Base-by-base conservation (phyloP, 2,888 invertebrate genomes). In the Heteromyza rotundicornis region DNA sequence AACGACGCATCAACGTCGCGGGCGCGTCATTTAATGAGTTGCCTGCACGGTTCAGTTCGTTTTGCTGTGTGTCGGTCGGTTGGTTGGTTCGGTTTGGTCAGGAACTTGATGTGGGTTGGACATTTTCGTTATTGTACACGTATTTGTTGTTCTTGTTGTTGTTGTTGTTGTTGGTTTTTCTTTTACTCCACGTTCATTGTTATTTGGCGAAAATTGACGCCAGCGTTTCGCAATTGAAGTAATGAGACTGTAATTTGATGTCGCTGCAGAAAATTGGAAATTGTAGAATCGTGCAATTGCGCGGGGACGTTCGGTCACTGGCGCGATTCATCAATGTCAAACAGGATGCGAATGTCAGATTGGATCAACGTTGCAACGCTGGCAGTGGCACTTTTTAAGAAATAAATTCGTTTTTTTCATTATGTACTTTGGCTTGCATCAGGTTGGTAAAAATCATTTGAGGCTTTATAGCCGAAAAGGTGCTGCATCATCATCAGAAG, bases 231-330 rank as follows among this genome's bases (percentile, higher is more conserved):
- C 76, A 75, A 76, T 77, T 66, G 66, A 62, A 62, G 64, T 67
- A 78, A 78, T 78, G 78, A 78, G 78, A 77, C 77, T 73, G 77
- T 78, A 77, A 78, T 77, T 77, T 75, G 73, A 75, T 74, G 75
- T 70, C 73, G 72, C 65, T 71, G 74, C 73, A 73, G 66, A 74
- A 72, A 71, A 74, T 67, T 59, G 65, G 64, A 27, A 27, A n/a
- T n/a, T n/a, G n/a, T n/a, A n/a, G n/a, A n/a, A n/a, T n/a, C n/a
- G n/a, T n/a, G n/a, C n/a, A 27, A 27, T 27, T 27, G 27, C 27
- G n/a, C n/a, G n/a, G n/a, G n/a, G n/a, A n/a, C n/a, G n/a, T n/a
- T n/a, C n/a, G 5, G 32, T n/a, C 10, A 40, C 14, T n/a, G 40
- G 7, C 32, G 12, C 32, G 14, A 40, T 40, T 40, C 14, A 40